Conservation (phyloP, 2,888 invertebrate genomes). For the Periphyllus acericola region DNA sequence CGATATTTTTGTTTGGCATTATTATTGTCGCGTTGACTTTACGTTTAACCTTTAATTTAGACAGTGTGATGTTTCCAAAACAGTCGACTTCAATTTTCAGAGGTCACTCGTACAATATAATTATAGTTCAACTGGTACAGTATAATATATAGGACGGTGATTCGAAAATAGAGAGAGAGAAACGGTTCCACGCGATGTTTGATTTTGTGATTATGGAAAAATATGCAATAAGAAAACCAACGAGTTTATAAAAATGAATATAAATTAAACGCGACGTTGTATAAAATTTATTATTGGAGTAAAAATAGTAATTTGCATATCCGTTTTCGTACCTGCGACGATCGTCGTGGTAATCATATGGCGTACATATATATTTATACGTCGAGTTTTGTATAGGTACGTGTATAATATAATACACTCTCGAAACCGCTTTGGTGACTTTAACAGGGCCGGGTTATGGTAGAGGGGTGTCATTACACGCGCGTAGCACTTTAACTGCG, state of each 20-base stretch:
- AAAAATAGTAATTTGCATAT: slow-evolving; percentile 46
- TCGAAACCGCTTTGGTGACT: slow-evolving; percentile 1
- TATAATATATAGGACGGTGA: background rate
- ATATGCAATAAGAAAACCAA: background rate
- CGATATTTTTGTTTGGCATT: too few species aligned
- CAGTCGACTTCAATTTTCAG: background rate
- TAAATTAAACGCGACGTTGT: slow-evolving; percentile 6
- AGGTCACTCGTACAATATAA: background rate
- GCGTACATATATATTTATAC: slow-evolving; percentile 13
- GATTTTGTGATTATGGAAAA: slow-evolving; percentile 10
- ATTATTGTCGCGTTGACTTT: too few species aligned
- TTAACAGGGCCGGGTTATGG: background rate
- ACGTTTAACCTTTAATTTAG: too few species aligned
- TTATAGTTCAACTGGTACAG: background rate
- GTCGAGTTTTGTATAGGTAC: background rate
- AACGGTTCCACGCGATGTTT: background rate
- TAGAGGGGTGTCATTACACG: background rate
- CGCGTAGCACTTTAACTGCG: background rate
- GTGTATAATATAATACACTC: background rate
- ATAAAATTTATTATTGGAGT: slow-evolving; percentile 36
- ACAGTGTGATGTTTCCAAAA: too few species aligned
- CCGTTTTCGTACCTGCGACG: slow-evolving; percentile 5
- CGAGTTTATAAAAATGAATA: slow-evolving; percentile 14
- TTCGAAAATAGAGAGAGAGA: background rate
- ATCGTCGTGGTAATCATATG: background rate